A percentile compares a stretch with the other conserved stretches of the same genome.
phyloP scores from a whole-genome alignment of 2,113 vertebrate species.

The Diphyllodes magnificus region DNA sequence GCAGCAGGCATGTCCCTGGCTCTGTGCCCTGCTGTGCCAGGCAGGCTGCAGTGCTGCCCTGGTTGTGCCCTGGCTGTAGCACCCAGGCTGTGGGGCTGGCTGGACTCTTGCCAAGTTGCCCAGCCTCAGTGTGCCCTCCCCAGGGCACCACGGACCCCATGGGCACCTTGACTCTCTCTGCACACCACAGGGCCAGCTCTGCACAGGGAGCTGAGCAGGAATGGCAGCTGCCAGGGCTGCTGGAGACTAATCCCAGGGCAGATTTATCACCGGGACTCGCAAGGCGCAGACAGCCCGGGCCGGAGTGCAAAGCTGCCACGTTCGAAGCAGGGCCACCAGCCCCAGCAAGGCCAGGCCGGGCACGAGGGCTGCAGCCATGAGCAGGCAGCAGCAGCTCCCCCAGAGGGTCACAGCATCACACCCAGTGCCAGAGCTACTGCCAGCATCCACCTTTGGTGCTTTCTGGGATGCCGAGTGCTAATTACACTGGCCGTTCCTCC shows the following conservation, averaged over 20 bases:
- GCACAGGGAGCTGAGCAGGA: neutral
- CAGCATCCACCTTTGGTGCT: neutral
- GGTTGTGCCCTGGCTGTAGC: neutral
- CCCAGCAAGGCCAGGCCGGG: neutral
- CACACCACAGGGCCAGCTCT: accelerated
- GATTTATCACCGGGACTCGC: neutral
- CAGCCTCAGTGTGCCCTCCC: accelerated
- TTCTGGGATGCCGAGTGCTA: neutral
- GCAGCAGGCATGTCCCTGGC: neutral
- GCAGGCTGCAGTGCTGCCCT: neutral
- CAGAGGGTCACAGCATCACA: neutral
- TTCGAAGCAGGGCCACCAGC: neutral
- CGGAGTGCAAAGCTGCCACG: accelerated
- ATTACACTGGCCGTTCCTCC: neutral
- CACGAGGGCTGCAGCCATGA: accelerated
- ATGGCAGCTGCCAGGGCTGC: neutral
- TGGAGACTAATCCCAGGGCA: neutral
- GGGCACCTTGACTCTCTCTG: accelerated
- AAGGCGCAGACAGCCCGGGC: neutral
- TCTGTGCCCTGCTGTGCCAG: accelerated
- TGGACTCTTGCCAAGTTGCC: accelerated
- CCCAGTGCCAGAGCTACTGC: accelerated
- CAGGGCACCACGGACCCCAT: accelerated
- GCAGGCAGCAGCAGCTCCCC: neutral
- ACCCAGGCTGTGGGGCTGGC: neutral